These are phyloP conservation scores for Arenicola marina DNA, from an alignment of 2,888 invertebrate species.

Conservation along the genomic window DNA sequence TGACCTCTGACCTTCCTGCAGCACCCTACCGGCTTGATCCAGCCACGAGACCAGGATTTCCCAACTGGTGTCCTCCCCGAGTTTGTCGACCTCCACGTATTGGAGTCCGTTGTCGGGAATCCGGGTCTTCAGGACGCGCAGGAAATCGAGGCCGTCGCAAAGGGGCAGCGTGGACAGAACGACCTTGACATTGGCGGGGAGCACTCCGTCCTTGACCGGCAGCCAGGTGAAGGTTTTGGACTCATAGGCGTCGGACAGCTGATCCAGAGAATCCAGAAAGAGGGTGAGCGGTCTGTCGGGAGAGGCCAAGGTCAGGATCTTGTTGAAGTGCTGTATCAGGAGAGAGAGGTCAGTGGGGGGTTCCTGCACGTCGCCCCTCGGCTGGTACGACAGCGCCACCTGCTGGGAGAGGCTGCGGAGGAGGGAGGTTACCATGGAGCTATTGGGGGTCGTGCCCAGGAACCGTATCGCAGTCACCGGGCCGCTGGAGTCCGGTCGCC, in stretches of 20 bases:
- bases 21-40: neutral
- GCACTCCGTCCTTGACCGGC: neutral
- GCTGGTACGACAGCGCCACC: constrained; percentile 7
- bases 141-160: neutral
- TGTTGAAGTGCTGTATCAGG: constrained; percentile 19
- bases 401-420: constrained; percentile 20
- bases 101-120: neutral
- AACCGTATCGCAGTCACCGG: constrained; percentile 11
- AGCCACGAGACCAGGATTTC: constrained; percentile 5
- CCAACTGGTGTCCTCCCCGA: neutral
- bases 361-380: neutral
- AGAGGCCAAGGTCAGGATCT: constrained; percentile 6
- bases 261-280: constrained; percentile 8
- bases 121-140: neutral
- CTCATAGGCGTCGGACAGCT: neutral
- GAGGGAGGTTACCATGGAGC: constrained; percentile 12
- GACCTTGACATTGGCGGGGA: constrained; percentile 5
- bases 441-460: constrained; percentile 19
- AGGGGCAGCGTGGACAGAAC: constrained; percentile 4
- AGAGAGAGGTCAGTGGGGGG: constrained; percentile 10
- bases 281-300: neutral
- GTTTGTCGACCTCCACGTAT: constrained; percentile 1
- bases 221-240: constrained; percentile 1
- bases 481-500: no score
- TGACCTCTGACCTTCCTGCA: neutral